Base-by-base conservation (phyloP, 2,888 invertebrate species). In the Eupithecia dodoneata region DNA sequence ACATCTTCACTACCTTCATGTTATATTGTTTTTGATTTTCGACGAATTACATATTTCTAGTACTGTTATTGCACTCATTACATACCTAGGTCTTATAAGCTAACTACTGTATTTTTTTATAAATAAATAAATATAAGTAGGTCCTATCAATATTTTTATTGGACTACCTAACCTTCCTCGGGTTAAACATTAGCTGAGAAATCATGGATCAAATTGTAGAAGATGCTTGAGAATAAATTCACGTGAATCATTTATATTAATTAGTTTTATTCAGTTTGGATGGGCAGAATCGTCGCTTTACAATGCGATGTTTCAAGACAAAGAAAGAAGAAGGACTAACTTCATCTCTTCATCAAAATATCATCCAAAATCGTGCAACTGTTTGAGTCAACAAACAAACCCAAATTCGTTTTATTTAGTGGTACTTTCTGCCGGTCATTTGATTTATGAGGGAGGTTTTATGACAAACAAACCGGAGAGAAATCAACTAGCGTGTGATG, bases 371-470 rank as follows among this genome's bases (percentile, higher is more conserved):
- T 63, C 30, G 12, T 63, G 4, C 10, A 10, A 63, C 10, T 10
- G 18, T 59, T 59, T 59, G 7, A 63, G 12, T 63, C 18, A 30
- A 63, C 63, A 30, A 4, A 63, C 63, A 63, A 63, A 63, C 63
- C 4, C 18, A 63, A 30, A 12, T 63, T 63, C 10, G 30, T 4
- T 10, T 63, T 30, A 63, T 0, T 63, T 3, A 10, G 4, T 63
- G 49, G 70, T 74, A 75, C 15, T 63, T 73, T 77, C 72, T 49
- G 77, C 75, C 59, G 30, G 80, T 78, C 80, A 81, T 79, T 73
- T 76, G 74, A 76, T 49, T 52, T 30, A 76, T 81, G 55, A 74
- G 15, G n/a, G 18, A 12, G 44, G 13, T 47, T 47, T 66, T 30
- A 63, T 41, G 30, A 63, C 18, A 69, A 52, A 55, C 52, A 69